phyloP scores from a whole-genome alignment of 2,888 invertebrate species.

The Empis stercorea region DNA sequence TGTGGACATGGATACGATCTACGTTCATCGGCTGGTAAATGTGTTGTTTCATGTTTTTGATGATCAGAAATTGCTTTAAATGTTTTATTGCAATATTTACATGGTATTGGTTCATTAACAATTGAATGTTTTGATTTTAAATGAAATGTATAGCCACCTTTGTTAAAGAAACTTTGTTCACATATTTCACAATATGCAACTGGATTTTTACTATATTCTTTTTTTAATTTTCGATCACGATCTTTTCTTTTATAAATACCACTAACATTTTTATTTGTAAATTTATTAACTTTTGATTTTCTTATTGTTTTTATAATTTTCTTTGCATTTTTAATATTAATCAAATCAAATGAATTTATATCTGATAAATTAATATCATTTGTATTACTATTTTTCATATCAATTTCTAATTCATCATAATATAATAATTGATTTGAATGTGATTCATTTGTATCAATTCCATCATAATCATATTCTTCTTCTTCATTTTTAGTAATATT shows the following conservation, averaged over 20 bases:
- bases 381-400: no score
- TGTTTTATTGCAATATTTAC: slow-evolving; percentile 9
- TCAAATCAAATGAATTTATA: no score
- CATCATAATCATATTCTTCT: not conserved
- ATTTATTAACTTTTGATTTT: no score
- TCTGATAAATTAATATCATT: no score
- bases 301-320: no score
- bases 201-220: not conserved
- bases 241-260: no score
- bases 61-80: slow-evolving; percentile 12
- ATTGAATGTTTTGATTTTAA: not conserved
- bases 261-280: no score
- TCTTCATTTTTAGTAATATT: not conserved
- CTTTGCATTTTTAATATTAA: no score
- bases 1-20: slow-evolving; percentile 20
- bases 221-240: no score
- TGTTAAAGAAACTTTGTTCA: not conserved
- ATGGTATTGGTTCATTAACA: slow-evolving; percentile 2
- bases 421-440: no score
- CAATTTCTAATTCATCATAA: no score
- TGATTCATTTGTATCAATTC: not conserved
- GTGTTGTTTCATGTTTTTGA: slow-evolving; percentile 14
- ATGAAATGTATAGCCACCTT: not conserved
- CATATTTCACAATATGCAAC: not conserved
- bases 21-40: slow-evolving; percentile 21